Evolutionary conservation across 2,797 vertebrate species (phyloP).

Genomic region (Sciurus carolinensis): DNA sequence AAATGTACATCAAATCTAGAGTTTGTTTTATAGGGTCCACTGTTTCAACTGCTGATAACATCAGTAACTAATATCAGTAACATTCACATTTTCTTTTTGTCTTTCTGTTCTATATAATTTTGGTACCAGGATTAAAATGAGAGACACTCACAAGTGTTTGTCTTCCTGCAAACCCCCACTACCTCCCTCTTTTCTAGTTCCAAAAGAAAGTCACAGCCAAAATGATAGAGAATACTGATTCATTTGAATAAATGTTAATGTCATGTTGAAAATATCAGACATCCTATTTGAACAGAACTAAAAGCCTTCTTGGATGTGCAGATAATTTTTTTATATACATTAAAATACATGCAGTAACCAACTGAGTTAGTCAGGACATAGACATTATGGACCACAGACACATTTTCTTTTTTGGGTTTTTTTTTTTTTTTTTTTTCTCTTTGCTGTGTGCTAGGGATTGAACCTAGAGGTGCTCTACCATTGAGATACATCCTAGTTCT

Average conservation of each 20-base stretch:
- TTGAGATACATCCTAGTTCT: neutral
- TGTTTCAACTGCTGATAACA: neutral
- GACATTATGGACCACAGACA: neutral
- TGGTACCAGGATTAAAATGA: constrained; percentile 34
- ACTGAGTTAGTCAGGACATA: neutral
- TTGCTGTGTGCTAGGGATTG: neutral
- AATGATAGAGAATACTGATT: constrained; percentile 53
- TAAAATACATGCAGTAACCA: constrained; percentile 30
- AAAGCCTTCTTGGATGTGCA: constrained; percentile 2
- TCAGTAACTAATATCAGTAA: constrained; percentile 19
- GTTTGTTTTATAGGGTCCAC: constrained; percentile 35
- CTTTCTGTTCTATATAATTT: constrained; percentile 60
- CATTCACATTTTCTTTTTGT: neutral
- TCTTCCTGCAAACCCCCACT: neutral
- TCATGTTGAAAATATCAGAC: neutral
- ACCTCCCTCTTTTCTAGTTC: neutral
- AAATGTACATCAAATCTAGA: constrained; percentile 71
- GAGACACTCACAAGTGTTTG: constrained; percentile 54
- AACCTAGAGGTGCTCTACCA: neutral
- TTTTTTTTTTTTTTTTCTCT: neutral
- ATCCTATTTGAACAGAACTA: constrained; percentile 21
- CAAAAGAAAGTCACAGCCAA: neutral
- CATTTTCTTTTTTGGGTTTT: neutral
- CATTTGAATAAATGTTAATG: constrained; percentile 49
- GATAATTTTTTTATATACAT: neutral